Base-by-base conservation (phyloP, 2,113 vertebrate species). In the Pollachius pollachius region DNA sequence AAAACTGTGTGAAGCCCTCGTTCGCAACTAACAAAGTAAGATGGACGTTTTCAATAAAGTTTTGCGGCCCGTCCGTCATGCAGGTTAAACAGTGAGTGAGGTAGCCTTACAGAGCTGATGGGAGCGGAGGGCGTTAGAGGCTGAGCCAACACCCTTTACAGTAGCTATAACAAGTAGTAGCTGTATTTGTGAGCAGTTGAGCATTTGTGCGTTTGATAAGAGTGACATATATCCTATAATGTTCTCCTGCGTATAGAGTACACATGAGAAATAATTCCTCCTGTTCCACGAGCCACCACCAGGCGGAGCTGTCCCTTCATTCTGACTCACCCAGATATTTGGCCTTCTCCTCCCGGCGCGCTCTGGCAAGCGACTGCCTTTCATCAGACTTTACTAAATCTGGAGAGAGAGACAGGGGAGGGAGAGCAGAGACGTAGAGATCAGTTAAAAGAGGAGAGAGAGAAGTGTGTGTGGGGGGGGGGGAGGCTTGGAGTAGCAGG, bases 291-390 rank as follows among this genome's bases (percentile, higher is more conserved):
- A 16, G 7, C 16, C 54, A 13, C 54, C 54, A 57, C 16, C 4
- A 57, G 54, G n/a, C 13, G 54, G 54, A 16, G n/a, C 54, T 30
- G 25, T 41, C 52, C n/a, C 8, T 54, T 54, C 15, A 12, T 15
- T 62, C 15, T 54, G 2, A 75, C 96, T 95, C 82, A 99, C 97
- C 97, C 52, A 99, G 90, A 89, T 95, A 95, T 87, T 95, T 98
- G 82, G 96, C 96, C 64, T 95, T 91, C 57, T 99, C 96, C 79
- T 97, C 96, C 7, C 97, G 89, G 12, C 97, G 91, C 78, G 98
- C 95, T 84, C 95, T 96, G 0, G 96, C 97, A 73, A 94, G 92
- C 75, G 94, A 96, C 88, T 96, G 96, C 73, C 96, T 93, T 3
- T 97, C 96, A 69, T 95, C 94, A 62, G 94, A 92, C 84, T 96